phyloP scores from a whole-genome alignment of 2,888 invertebrate species.

The Abrostola tripartita region DNA sequence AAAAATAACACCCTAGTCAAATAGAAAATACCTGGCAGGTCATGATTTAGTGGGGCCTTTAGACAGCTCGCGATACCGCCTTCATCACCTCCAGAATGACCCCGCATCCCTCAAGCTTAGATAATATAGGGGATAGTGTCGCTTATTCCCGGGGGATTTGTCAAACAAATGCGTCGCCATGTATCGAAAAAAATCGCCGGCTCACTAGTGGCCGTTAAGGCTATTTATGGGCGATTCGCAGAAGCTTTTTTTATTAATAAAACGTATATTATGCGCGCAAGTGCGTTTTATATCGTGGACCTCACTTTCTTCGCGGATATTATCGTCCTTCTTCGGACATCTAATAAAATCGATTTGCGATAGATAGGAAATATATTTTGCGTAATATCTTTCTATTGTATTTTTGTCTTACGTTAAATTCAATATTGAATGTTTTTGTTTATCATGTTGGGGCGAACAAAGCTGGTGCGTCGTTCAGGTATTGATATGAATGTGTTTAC shows the following conservation, averaged over 20 bases:
- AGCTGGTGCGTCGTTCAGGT: slow-evolving; percentile 64
- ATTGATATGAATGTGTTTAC: slow-evolving; percentile 75
- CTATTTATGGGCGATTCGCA: slow-evolving; percentile 87
- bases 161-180: slow-evolving; percentile 86
- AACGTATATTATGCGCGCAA: slow-evolving; percentile 88
- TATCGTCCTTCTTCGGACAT: slow-evolving; percentile 87
- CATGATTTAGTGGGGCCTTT: slow-evolving; percentile 83
- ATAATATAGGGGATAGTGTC: slow-evolving; percentile 84
- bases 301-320: slow-evolving; percentile 79
- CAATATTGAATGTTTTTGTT: slow-evolving; percentile 59
- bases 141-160: slow-evolving; percentile 85
- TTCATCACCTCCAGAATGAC: slow-evolving; percentile 87
- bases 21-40: slow-evolving; percentile 78
- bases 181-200: slow-evolving; percentile 87
- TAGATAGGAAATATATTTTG: slow-evolving; percentile 65
- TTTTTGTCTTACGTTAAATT: slow-evolving; percentile 43
- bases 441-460: slow-evolving; percentile 47
- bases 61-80: slow-evolving; percentile 80
- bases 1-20: slow-evolving; percentile 67
- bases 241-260: slow-evolving; percentile 88
- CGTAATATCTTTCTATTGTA: slow-evolving; percentile 45
- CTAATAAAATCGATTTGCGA: slow-evolving; percentile 79
- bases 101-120: slow-evolving; percentile 85
- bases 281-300: slow-evolving; percentile 85
- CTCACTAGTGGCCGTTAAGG: slow-evolving; percentile 85